A percentile compares a stretch with the other conserved stretches of the same genome.
These are phyloP conservation scores for Gortyna flavago DNA, from an alignment of 2,888 invertebrate species.

Conservation along the genomic window DNA sequence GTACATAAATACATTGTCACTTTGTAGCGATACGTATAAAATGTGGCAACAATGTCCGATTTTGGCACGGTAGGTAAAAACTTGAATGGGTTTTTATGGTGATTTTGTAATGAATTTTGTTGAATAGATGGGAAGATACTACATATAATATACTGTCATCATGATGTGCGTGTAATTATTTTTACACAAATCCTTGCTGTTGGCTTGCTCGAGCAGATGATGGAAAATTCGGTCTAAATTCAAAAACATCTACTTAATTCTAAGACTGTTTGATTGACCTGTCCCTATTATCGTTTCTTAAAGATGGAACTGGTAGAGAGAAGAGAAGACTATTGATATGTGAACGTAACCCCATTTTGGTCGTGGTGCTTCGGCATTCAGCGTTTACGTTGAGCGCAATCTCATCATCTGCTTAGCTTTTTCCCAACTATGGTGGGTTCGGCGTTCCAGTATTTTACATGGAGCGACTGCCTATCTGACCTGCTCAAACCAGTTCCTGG, in stretches of 20 bases:
- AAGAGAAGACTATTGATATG: not conserved
- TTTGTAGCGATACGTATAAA: not conserved
- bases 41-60: slow-evolving; percentile 33
- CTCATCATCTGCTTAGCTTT: no score
- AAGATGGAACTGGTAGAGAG: not conserved
- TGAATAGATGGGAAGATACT: not conserved
- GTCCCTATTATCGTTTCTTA: not conserved
- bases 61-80: slow-evolving; percentile 20
- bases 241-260: not conserved
- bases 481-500: no score
- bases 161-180: not conserved
- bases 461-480: no score
- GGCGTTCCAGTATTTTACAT: no score
- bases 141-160: not conserved
- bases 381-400: not conserved
- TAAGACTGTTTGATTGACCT: not conserved
- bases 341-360: not conserved
- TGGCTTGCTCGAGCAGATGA: not conserved
- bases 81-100: slow-evolving; percentile 17
- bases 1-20: slow-evolving; percentile 28
- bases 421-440: no score
- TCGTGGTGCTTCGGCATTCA: not conserved
- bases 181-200: not conserved
- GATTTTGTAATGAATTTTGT: slow-evolving; percentile 1
- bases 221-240: not conserved